Evolutionary conservation across 2,888 invertebrate species (phyloP).

Genomic region (Tuberolachnus salignus): DNA sequence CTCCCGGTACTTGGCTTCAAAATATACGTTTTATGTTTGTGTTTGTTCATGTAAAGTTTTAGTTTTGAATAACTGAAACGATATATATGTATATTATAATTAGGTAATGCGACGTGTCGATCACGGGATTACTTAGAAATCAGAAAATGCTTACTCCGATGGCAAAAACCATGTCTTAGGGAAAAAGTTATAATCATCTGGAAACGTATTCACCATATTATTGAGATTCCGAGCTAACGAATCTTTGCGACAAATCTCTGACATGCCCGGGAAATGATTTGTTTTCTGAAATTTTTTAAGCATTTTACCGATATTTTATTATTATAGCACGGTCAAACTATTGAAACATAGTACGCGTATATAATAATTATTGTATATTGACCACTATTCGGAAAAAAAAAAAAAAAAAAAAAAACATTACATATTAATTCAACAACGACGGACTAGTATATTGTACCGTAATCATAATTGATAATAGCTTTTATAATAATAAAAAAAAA

Average conservation of each 20-base stretch:
- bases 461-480: too few species aligned
- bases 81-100: not conserved
- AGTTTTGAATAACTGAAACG: conserved; percentile 13
- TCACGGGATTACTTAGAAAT: conserved; percentile 63
- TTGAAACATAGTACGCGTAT: too few species aligned
- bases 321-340: too few species aligned
- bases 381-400: too few species aligned
- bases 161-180: conserved; percentile 94
- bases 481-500: too few species aligned
- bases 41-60: not conserved
- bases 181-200: conserved; percentile 88
- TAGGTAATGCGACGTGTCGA: conserved; percentile 69
- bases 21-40: conserved; percentile 77
- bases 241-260: conserved; percentile 88
- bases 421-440: too few species aligned
- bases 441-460: too few species aligned
- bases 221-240: conserved; percentile 86
- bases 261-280: conserved; percentile 92
- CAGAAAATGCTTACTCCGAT: conserved; percentile 5
- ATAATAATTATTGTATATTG: too few species aligned
- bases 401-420: too few species aligned
- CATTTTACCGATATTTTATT: not conserved
- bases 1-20: conserved; percentile 91
- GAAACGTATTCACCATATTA: conserved; percentile 85
- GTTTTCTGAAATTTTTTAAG: conserved; percentile 67